phyloP scores from a whole-genome alignment of 2,113 vertebrate species.

The Osmerus eperlanus region DNA sequence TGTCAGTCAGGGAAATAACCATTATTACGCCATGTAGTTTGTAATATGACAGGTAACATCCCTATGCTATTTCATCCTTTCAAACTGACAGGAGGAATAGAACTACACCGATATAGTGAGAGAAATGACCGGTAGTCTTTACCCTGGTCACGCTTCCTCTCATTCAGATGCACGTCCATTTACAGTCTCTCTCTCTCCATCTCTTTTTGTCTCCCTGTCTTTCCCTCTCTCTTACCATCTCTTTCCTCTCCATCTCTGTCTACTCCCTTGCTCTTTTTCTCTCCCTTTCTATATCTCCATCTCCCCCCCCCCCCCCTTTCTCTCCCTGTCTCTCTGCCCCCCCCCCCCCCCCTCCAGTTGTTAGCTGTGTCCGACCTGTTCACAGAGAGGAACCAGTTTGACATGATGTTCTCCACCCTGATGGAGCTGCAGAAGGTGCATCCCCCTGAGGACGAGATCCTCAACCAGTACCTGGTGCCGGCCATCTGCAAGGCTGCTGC shows the following conservation, averaged over 20 bases:
- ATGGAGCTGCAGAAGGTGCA: constrained; percentile 91
- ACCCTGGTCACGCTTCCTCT: neutral
- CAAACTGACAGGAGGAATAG: too few relatives aligned
- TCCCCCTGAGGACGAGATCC: constrained; percentile 93
- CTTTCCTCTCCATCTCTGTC: neutral
- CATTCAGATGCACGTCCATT: neutral
- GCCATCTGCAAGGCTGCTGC: constrained; percentile 96
- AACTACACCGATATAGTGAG: too few relatives aligned
- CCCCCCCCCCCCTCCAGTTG: constrained; percentile 70
- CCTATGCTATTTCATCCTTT: too few relatives aligned
- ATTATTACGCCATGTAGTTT: neutral
- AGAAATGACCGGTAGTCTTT: neutral
- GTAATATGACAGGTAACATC: neutral
- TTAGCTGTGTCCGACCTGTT: constrained; percentile 96
- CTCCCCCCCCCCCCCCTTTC: neutral
- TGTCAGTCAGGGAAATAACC: neutral
- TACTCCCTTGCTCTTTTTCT: neutral
- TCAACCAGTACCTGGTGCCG: constrained; percentile 92
- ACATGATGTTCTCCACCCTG: constrained; percentile 94
- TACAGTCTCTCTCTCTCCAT: neutral
- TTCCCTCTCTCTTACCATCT: neutral
- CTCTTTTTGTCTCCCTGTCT: neutral
- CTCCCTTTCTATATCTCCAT: neutral
- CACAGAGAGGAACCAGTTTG: constrained; percentile 96
- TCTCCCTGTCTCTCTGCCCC: neutral